Percentiles rank a stretch among this genome's conserved stretches.
Conservation (phyloP, 1,140 invertebrate species). For the Doryteuthis pealeii region DNA sequence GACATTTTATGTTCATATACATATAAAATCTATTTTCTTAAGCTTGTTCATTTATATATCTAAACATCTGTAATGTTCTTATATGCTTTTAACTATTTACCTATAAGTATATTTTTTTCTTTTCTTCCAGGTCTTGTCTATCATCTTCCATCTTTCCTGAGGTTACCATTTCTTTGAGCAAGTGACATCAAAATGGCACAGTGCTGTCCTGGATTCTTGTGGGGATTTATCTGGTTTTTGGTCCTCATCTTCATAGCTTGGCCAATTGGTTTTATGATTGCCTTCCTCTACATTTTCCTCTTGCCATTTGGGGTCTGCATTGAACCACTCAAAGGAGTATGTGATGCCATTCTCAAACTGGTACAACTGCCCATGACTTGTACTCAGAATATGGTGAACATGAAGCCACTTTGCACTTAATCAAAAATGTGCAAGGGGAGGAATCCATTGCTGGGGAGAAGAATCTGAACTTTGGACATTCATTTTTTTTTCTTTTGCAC, state of each 20-base stretch:
- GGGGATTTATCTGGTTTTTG: conserved; percentile 55
- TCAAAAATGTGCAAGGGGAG: too few species aligned
- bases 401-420: conserved; percentile 48
- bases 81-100: too few species aligned
- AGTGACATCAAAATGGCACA: not conserved
- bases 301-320: conserved; percentile 55
- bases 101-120: too few species aligned
- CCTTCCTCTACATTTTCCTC: conserved; percentile 54
- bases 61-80: too few species aligned
- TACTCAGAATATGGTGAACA: conserved; percentile 54
- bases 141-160: too few species aligned
- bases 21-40: too few species aligned
- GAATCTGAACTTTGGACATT: too few species aligned
- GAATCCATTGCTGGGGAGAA: too few species aligned
- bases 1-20: too few species aligned
- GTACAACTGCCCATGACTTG: conserved; percentile 52
- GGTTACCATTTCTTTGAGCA: not conserved
- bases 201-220: conserved; percentile 48
- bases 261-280: conserved; percentile 56
- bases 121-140: too few species aligned
- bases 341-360: conserved; percentile 48
- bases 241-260: conserved; percentile 52
- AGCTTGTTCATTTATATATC: too few species aligned
- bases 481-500: too few species aligned
- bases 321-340: conserved; percentile 44